Evolutionary conservation across 2,888 invertebrate genomes (phyloP).

Genomic region (Pocota personata): DNA sequence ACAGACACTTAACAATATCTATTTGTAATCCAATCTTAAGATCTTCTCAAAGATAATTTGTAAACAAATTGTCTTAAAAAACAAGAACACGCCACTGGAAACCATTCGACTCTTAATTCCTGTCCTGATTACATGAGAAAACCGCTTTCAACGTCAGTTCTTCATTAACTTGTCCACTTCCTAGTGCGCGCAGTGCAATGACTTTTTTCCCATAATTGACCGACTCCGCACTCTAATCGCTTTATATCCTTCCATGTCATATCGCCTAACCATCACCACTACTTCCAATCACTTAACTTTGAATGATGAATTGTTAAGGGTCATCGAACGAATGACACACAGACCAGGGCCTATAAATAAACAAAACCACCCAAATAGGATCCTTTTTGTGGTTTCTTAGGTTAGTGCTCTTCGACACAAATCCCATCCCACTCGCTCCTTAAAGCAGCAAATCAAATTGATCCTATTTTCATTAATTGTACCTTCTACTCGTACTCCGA

Average conservation of each 20-base stretch:
- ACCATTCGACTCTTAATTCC: background rate
- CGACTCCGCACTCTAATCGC: conserved; percentile 7
- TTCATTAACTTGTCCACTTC: conserved; percentile 14
- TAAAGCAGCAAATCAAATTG: conserved; percentile 22
- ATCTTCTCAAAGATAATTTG: no score
- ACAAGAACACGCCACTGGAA: no score
- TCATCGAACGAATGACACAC: conserved; percentile 31
- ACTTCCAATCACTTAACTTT: conserved; percentile 25
- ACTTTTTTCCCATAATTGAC: conserved; percentile 10
- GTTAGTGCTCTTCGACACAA: conserved; percentile 39
- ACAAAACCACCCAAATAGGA: conserved; percentile 32
- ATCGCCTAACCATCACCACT: background rate
- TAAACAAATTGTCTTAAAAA: no score
- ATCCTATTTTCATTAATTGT: conserved; percentile 41
- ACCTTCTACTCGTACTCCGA: background rate
- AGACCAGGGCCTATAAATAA: conserved; percentile 27
- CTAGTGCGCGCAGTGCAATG: conserved; percentile 4
- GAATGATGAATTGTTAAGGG: conserved; percentile 56
- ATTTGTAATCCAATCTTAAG: no score
- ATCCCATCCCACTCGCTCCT: background rate
- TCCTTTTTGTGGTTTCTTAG: conserved; percentile 27
- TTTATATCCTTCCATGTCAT: conserved; percentile 34
- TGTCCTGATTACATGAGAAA: background rate
- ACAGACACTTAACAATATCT: no score
- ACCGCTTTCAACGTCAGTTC: background rate